Conservation (phyloP, 2,113 vertebrate genomes). For the Psittacus erithacus region DNA sequence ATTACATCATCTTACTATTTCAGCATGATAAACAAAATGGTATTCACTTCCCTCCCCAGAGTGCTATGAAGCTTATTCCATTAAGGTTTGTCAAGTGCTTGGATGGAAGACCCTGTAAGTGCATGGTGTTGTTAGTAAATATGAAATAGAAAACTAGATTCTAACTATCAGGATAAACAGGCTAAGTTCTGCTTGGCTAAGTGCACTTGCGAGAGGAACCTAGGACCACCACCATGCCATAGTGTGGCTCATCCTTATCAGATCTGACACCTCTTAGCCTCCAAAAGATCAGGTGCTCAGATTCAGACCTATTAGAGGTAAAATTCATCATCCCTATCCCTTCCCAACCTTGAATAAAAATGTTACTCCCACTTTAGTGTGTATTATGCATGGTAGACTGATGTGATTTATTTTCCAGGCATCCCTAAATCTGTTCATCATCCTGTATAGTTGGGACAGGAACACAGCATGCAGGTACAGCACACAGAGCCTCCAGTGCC, state of each 20-base stretch:
- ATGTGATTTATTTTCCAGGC: background rate
- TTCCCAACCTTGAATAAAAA: background rate
- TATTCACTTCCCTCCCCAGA: slow-evolving; percentile 61
- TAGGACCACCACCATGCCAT: background rate
- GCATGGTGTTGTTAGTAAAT: slow-evolving; percentile 52
- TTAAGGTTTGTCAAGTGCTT: slow-evolving; percentile 67
- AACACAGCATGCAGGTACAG: background rate
- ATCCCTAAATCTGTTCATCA: background rate
- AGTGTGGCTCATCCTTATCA: background rate
- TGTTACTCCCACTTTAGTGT: background rate
- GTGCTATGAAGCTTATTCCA: slow-evolving; percentile 63
- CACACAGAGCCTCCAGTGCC: accelerated
- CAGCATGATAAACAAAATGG: slow-evolving; percentile 53
- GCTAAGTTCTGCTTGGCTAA: slow-evolving; percentile 48
- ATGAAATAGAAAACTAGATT: slow-evolving; percentile 60
- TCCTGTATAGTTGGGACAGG: background rate
- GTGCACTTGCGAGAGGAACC: slow-evolving; percentile 5
- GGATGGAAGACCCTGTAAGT: slow-evolving; percentile 57
- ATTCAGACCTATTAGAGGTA: background rate
- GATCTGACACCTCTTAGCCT: background rate
- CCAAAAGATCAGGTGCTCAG: background rate
- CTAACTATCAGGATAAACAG: slow-evolving; percentile 63
- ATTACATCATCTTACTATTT: slow-evolving; percentile 58
- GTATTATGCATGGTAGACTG: background rate
- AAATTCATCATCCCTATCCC: background rate